Evolutionary conservation across 2,888 invertebrate species (phyloP), one percentile per base, ranked within the genome.

Genomic region (Leptinotarsa haldemani): DNA sequence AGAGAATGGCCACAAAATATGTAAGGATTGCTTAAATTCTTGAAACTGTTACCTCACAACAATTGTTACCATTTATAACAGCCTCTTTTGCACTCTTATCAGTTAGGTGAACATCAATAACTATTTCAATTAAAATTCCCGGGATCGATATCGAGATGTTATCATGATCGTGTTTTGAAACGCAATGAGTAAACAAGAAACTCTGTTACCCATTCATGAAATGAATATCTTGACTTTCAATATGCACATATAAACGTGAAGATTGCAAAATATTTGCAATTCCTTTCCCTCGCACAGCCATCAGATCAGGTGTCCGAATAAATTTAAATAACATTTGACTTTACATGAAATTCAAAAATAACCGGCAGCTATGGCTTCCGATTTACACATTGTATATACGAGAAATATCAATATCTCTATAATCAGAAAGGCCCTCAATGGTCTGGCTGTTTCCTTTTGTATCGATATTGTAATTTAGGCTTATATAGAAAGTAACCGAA

Each of bases 281-380:
- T 73, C 73, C 65, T 61, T 65, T 63, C n/a, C 48, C 30, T 64
- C 46, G 25, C 64, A 40, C 66, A 52, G 65, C 50, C 71, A 63
- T 74, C 70, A 65, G 72, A 72, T 75, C 75, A 75, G 72, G 69
- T 75, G 75, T 75, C 69, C 65, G 75, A 72, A 75, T 75, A 72
- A 72, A 75, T 75, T 75, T 75, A 22, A 72, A 75, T 75, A 64
- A 53, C 64, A 72, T 75, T 70, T 50, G 40, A 64, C 20, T 63
- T 40, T 63, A 46, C 22, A 30, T 30, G 46, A 58, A 56, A 46
- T 65, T 52, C 22, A 22, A 65, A 70, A 64, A 30, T 25, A 50
- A 68, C 40, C 61, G 52, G 61, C 47, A 53, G 22, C 63, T 58
- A 58, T 13, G 72, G 68, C 40, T 69, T 16, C 20, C 25, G 12